Conservation (phyloP, 2,797 vertebrate genomes). For the Alauda arvensis region DNA sequence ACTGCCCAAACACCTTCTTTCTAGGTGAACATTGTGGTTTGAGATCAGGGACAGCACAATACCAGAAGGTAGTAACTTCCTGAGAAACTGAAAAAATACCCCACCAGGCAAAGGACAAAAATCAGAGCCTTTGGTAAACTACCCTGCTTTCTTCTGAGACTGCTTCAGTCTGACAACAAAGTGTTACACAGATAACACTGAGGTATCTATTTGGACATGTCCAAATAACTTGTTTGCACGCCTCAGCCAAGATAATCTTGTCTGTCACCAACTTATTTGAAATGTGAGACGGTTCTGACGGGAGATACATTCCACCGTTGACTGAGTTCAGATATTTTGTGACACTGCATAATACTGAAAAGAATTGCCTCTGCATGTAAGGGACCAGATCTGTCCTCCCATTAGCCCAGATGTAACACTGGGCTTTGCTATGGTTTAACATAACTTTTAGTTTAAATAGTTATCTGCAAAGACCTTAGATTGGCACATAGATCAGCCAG, state of each 20-base stretch:
- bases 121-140: background rate
- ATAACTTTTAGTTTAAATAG: no score
- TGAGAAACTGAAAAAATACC: background rate
- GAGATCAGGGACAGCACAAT: background rate
- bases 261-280: background rate
- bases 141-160: background rate
- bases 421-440: no score
- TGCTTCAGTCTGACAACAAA: background rate
- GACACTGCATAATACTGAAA: background rate
- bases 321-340: background rate
- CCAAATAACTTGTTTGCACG: background rate
- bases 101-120: background rate
- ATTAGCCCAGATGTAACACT: background rate
- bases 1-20: background rate
- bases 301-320: background rate
- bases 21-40: background rate
- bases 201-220: background rate
- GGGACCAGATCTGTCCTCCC: background rate
- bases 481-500: no score
- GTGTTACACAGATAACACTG: background rate
- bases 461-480: no score
- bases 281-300: background rate
- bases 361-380: background rate
- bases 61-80: background rate
- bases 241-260: background rate